Base-by-base conservation (phyloP, 2,888 invertebrate genomes). In the Spisula solida region DNA sequence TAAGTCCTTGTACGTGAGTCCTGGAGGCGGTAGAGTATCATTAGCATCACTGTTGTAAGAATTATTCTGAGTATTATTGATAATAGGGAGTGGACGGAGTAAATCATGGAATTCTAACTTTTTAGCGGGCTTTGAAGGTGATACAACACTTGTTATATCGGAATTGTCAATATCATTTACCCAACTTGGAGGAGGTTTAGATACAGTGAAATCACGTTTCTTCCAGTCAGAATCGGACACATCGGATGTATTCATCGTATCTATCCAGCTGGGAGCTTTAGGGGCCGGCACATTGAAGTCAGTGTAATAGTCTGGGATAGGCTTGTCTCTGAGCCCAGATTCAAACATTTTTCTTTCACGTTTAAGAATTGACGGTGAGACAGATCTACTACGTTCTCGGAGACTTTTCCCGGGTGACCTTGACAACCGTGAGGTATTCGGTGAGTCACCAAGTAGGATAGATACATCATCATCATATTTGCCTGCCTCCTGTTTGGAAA, bases 131-230 rank as follows among this genome's bases (percentile, higher is more conserved):
- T 92, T 91, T n/a, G 88, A 41, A n/a, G 91, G 78, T 29, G 91
- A 91, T 6, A 89, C 87, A 0, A 93, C 86, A 90, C 93, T 93
- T 48, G 93, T 92, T 34, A 94, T 91, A 85, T 94, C 94, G 6
- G 94, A 94, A 48, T 91, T 92, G 20, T 93, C 93, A 56, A 94
- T 90, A 31, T 92, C 94, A 81, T 94, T 88, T n/a, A 95, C 92
- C 95, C 95, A 95, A 88, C 95, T 94, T 0, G 95, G 95, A 34
- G 94, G 91, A 6, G 93, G 92, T 31, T 93, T 91, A 0, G 93
- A 91, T 5, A 92, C 92, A 55, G 93, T 89, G n/a, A 91, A 88
- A 85, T 93, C 93, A 34, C 93, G 87, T 66, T 90, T 93, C 31
- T 92, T 91, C 93, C 94, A 94, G 12, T 93, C 88, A 2, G 92